phyloP scores from a whole-genome alignment of 2,888 invertebrate species.

The Encarsia formosa region DNA sequence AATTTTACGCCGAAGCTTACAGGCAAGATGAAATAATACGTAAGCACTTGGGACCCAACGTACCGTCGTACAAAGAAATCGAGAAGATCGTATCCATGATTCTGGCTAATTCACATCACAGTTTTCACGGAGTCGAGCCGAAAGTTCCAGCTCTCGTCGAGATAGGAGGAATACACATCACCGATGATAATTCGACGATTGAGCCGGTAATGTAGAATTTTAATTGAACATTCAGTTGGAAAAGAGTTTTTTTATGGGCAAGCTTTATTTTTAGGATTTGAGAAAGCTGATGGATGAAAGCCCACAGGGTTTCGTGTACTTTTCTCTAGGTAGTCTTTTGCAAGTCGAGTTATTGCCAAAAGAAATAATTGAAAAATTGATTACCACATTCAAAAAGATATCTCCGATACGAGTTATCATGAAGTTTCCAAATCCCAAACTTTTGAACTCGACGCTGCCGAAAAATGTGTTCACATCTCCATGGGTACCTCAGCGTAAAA shows the following conservation, averaged over 20 bases:
- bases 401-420: slow-evolving; percentile 40
- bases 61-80: slow-evolving; percentile 29
- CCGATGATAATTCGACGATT: not conserved
- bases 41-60: slow-evolving; percentile 32
- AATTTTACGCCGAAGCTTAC: slow-evolving; percentile 9
- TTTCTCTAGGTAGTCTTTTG: slow-evolving; percentile 44
- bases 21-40: slow-evolving; percentile 29
- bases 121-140: slow-evolving; percentile 54
- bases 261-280: slow-evolving; percentile 32
- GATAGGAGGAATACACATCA: slow-evolving; percentile 55
- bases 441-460: slow-evolving; percentile 34
- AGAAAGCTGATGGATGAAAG: slow-evolving; percentile 41
- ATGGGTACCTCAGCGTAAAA: slow-evolving; percentile 38
- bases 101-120: slow-evolving; percentile 56
- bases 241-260: not conserved
- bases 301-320: slow-evolving; percentile 38
- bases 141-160: slow-evolving; percentile 54
- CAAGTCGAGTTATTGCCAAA: slow-evolving; percentile 38
- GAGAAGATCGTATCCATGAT: slow-evolving; percentile 41
- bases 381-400: slow-evolving; percentile 35
- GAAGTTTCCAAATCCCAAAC: slow-evolving; percentile 34
- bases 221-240: too few relatives aligned
- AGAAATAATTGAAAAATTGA: slow-evolving; percentile 30
- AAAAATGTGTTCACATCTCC: slow-evolving; percentile 37
- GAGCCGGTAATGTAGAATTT: too few relatives aligned